A percentile compares a stretch with the other conserved stretches of the same genome.
These are phyloP conservation scores for Hafferia zeledoni DNA, from an alignment of 2,797 vertebrate species.

Conservation along the genomic window DNA sequence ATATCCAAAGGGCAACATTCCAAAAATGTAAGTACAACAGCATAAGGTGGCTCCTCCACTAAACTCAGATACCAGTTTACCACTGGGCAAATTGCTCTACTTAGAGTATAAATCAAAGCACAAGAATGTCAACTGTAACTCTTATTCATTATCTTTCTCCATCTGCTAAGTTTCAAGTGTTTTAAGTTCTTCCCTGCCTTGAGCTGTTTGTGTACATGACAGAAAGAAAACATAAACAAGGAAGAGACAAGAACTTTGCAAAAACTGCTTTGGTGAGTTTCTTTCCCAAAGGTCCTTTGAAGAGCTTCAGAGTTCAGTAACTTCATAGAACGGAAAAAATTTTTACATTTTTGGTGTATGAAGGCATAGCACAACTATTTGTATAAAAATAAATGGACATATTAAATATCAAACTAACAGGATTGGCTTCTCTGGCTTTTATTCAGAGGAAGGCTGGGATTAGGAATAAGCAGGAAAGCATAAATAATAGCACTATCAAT, in stretches of 20 bases:
- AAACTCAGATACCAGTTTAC: not conserved
- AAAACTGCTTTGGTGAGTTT: not conserved
- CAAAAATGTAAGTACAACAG: not conserved
- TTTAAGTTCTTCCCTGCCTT: not conserved
- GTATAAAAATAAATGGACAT: not conserved
- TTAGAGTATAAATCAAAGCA: not conserved
- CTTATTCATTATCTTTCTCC: not conserved
- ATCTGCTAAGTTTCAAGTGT: not conserved
- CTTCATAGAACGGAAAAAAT: not conserved
- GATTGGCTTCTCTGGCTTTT: not conserved
- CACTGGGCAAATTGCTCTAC: not conserved
- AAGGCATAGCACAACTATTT: not conserved
- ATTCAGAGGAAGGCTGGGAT: accelerated
- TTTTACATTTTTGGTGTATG: not conserved
- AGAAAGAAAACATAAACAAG: not conserved
- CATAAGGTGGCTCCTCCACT: not conserved
- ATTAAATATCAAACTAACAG: not conserved
- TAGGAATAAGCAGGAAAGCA: not conserved
- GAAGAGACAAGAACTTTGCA: not conserved
- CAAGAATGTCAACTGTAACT: not conserved
- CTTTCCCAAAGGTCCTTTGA: not conserved
- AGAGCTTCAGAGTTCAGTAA: not conserved
- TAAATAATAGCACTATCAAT: not conserved
- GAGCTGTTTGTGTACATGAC: not conserved
- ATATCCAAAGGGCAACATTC: not conserved